Evolutionary conservation across 1,140 invertebrate genomes (phyloP), one percentile per base, ranked within the genome.

Genomic region (Antheraea mylitta): DNA sequence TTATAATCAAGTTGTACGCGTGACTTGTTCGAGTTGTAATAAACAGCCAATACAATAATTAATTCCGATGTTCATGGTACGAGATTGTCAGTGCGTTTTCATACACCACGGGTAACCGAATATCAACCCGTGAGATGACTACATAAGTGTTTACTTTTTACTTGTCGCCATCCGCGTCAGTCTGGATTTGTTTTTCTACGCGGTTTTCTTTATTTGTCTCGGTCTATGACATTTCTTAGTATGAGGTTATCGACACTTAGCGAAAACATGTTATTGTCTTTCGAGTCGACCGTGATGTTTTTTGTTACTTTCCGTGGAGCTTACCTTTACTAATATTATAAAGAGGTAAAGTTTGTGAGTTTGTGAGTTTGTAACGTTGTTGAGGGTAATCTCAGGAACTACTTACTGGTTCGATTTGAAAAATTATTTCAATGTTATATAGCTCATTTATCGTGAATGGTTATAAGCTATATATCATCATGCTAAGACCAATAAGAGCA

Each of bases 61-160:
- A n/a, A 10, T 53, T 16, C 45, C n/a, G n/a, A n/a, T n/a, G n/a
- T n/a, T 53, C 45, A 53, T 53, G 45, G 13, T n/a, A 53, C 45
- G 6, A 13, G 16, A 53, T 16, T 53, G 38, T n/a, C 11, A 16
- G 11, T 53, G 45, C 13, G 16, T 53, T 53, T 53, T 53, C 45
- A 53, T 53, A 53, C 45, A 53, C 45, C 16, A 53, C 45, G 45
- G 45, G 45, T 53, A 53, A 53, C 45, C 45, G 45, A 53, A 53
- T 53, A 53, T 53, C 45, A 13, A n/a, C 16, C 45, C 16, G 45
- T 53, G 45, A 53, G 11, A 53, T 53, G 45, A 53, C 45, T 53
- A 53, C 45, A n/a, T 13, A 53, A 53, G 45, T 53, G 16, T 53
- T 53, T 53, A 53, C 45, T 53, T 53, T 53, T 53, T 16, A 53